phyloP scores from a whole-genome alignment of 2,113 vertebrate genomes.

The Ptyas mucosa region DNA sequence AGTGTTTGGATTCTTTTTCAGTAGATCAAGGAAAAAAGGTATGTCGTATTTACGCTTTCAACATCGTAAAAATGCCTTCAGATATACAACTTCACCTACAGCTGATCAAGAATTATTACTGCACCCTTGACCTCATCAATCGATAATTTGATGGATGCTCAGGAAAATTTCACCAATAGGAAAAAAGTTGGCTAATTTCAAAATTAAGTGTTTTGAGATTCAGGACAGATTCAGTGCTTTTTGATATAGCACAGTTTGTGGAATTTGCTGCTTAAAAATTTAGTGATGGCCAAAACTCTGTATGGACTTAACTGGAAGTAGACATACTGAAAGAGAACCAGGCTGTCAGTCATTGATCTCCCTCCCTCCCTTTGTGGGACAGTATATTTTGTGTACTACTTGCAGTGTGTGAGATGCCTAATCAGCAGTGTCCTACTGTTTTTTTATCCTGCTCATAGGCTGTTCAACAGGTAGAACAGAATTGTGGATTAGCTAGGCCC shows the following conservation, averaged over 20 bases:
- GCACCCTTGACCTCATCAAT: background rate
- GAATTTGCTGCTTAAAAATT: background rate
- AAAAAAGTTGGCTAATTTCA: background rate
- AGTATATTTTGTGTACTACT: background rate
- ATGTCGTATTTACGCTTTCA: background rate
- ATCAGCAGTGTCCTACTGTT: background rate
- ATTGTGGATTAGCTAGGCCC: background rate
- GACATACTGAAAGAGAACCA: background rate
- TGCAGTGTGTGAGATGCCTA: background rate
- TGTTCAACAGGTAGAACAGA: background rate
- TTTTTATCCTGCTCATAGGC: background rate
- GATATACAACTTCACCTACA: background rate
- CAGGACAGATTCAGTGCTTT: background rate
- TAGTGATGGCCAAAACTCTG: background rate
- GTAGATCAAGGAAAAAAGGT: slow-evolving; percentile 46
- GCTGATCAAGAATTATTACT: background rate
- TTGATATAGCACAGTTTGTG: background rate
- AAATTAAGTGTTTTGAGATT: background rate
- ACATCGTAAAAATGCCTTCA: background rate
- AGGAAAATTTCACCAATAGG: background rate
- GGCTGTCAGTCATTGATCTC: background rate
- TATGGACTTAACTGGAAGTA: background rate
- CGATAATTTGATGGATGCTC: background rate
- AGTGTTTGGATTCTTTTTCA: slow-evolving; percentile 35
- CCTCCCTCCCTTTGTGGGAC: background rate